Evolutionary conservation across 64 coral and sea anemone species (phyloP).

Genomic region (Catalaphyllia jardinei): DNA sequence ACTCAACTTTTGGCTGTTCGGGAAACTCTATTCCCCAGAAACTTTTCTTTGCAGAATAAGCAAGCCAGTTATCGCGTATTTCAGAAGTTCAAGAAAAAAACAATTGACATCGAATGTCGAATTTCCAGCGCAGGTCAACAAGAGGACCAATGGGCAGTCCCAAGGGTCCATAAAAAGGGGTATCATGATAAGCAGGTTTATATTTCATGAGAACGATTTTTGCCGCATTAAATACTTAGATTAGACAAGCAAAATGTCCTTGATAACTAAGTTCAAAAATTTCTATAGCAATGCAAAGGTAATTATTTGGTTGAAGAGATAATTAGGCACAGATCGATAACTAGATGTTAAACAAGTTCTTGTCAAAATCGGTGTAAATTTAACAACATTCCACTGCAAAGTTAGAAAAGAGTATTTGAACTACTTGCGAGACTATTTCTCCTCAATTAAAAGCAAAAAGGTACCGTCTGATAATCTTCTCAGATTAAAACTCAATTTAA

Average conservation of each 20-base stretch:
- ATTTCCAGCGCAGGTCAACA: slow-evolving; percentile 13
- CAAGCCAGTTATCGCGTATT: background rate
- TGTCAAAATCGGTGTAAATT: background rate
- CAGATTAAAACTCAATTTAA: slow-evolving; percentile 11
- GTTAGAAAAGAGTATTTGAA: background rate
- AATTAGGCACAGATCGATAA: background rate
- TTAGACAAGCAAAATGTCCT: background rate
- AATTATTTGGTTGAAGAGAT: background rate
- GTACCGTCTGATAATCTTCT: background rate
- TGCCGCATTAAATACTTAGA: background rate
- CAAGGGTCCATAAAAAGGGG: background rate
- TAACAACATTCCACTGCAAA: too few relatives aligned
- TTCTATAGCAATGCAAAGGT: background rate
- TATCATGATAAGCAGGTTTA: slow-evolving; percentile 16
- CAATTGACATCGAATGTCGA: background rate
- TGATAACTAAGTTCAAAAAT: background rate
- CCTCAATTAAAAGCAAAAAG: background rate
- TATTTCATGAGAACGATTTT: background rate
- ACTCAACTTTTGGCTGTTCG: background rate
- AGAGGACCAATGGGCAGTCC: background rate
- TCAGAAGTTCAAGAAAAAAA: background rate
- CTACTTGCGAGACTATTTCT: background rate
- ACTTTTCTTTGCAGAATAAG: background rate
- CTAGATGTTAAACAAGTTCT: background rate
- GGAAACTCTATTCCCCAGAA: background rate